A percentile compares a stretch with the other conserved stretches of the same genome.
Evolutionary conservation across 2,888 invertebrate species (phyloP).

Genomic region (Phytoseiulus persimilis): DNA sequence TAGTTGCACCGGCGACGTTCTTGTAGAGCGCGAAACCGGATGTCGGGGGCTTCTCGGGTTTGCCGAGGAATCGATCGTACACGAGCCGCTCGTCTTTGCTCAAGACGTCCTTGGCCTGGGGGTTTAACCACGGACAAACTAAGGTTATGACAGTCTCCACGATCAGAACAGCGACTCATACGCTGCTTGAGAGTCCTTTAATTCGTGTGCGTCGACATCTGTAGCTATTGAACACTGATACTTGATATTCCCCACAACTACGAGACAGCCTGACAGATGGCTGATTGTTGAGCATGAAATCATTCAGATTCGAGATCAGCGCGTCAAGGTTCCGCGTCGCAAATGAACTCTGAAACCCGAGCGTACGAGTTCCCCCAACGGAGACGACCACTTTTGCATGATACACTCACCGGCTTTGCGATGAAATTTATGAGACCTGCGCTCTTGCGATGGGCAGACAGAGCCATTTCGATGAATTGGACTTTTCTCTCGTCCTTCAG

Average conservation of each 20-base stretch:
- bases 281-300: too few species aligned
- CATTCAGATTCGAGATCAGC: too few species aligned
- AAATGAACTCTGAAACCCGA: too few species aligned
- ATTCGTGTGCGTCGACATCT: too few species aligned
- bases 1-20: neutral
- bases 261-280: too few species aligned
- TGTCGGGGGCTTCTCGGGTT: neutral
- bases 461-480: neutral
- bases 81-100: slow-evolving; percentile 15
- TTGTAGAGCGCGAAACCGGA: slow-evolving; percentile 20
- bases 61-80: slow-evolving; percentile 34
- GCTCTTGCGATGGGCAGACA: neutral
- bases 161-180: too few species aligned
- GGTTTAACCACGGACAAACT: neutral
- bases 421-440: neutral
- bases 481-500: slow-evolving; percentile 9
- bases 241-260: too few species aligned
- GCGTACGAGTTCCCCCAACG: too few species aligned
- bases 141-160: neutral
- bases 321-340: too few species aligned
- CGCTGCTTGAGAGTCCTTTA: too few species aligned
- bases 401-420: slow-evolving; percentile 18
- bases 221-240: too few species aligned
- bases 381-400: too few species aligned
- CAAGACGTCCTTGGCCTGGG: neutral